Conservation (phyloP, 2,888 invertebrate species). For the Coelopa pilipes region DNA sequence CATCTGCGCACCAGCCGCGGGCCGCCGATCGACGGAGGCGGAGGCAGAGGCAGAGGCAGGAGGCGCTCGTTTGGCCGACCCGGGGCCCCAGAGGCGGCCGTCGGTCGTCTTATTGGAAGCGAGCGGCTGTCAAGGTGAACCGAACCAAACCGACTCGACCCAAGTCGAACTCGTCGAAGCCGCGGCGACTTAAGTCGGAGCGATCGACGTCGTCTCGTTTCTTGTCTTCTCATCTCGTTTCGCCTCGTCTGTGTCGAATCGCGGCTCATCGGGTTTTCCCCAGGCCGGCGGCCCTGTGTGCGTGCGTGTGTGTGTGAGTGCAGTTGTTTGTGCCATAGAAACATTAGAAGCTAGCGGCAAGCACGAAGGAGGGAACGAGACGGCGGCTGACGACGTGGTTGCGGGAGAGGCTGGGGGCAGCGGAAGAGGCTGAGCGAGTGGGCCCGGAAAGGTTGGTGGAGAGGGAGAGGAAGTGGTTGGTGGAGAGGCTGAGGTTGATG, state of each 20-base stretch:
- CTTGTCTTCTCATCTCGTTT: background rate
- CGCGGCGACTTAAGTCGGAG: background rate
- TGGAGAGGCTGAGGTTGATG: too few species aligned
- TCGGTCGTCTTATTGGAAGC: background rate
- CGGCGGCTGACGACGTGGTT: too few species aligned
- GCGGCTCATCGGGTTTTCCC: conserved; percentile 16
- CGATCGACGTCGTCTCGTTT: too few species aligned
- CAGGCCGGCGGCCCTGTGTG: background rate
- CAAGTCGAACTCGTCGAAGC: background rate
- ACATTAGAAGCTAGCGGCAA: too few species aligned
- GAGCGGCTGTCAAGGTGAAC: conserved; percentile 21
- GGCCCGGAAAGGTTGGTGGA: too few species aligned
- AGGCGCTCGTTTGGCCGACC: background rate
- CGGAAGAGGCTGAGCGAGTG: too few species aligned
- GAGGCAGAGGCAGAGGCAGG: background rate
- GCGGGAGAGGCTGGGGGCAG: too few species aligned
- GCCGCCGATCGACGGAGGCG: too few species aligned
- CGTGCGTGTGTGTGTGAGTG: background rate
- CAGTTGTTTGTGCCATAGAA: background rate
- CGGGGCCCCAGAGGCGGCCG: background rate
- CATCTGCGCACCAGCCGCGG: too few species aligned
- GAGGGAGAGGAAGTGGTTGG: too few species aligned
- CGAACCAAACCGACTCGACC: background rate
- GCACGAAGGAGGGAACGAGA: too few species aligned
- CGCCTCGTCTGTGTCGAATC: too few species aligned